A percentile compares a stretch with the other conserved stretches of the same genome.
Conservation (phyloP, 1,140 invertebrate species). For the Thrips palmi region DNA sequence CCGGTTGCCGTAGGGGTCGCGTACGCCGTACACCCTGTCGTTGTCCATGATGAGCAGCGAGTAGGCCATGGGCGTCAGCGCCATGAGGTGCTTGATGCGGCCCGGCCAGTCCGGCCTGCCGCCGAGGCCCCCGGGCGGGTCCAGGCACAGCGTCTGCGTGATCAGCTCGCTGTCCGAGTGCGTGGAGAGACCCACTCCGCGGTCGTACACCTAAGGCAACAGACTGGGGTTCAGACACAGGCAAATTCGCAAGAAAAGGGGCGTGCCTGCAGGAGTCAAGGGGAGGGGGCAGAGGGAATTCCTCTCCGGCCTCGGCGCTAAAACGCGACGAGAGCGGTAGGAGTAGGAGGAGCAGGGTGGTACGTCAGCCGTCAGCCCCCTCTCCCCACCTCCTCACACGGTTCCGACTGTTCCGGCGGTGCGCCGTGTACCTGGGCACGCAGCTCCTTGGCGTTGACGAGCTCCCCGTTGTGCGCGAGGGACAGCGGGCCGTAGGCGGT, state of each 20-base stretch:
- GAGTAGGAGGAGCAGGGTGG: no score
- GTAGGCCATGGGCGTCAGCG: neutral
- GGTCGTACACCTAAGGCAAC: constrained; percentile 58
- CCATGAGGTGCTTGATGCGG: neutral
- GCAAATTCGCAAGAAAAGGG: no score
- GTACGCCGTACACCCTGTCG: no score
- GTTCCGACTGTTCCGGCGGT: no score
- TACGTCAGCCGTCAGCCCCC: no score
- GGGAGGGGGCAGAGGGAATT: no score
- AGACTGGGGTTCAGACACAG: no score
- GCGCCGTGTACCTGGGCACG: constrained; percentile 69
- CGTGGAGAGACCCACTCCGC: constrained; percentile 85
- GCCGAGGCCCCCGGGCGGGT: constrained; percentile 50
- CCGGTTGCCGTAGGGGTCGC: constrained; percentile 1
- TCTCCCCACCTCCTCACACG: no score
- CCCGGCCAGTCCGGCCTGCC: neutral
- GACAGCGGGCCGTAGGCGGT: constrained; percentile 84
- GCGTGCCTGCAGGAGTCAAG: no score
- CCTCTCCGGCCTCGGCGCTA: no score
- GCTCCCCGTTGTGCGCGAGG: constrained; percentile 92
- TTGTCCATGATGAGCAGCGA: no score
- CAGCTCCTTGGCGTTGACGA: constrained; percentile 80
- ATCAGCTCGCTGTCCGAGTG: constrained; percentile 93
- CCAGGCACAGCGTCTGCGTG: constrained; percentile 83
- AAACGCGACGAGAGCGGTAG: no score